Evolutionary conservation across 2,888 invertebrate species (phyloP).

Genomic region (Aspidapion aeneum): DNA sequence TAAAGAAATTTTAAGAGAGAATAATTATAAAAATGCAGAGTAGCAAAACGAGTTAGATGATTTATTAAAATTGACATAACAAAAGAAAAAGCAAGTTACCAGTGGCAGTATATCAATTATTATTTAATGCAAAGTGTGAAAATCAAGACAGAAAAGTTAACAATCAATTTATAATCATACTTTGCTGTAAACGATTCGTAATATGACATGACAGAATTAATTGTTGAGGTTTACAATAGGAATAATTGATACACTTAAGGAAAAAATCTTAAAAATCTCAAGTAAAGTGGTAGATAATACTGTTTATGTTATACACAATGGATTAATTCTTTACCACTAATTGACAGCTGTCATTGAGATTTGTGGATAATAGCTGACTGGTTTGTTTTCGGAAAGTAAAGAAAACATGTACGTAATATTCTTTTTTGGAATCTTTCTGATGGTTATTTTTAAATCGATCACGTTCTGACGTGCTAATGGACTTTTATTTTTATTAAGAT

Average conservation of each 20-base stretch:
- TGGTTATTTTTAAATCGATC: background rate
- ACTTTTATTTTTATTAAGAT: too few species aligned
- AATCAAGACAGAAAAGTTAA: background rate
- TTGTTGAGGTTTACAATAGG: slow-evolving; percentile 2
- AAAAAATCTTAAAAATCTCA: slow-evolving; percentile 3
- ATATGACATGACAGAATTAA: slow-evolving; percentile 16
- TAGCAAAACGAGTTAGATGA: background rate
- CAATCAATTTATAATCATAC: slow-evolving; percentile 17
- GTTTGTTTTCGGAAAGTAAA: background rate
- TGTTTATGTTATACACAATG: slow-evolving; percentile 16
- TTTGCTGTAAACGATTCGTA: slow-evolving; percentile 9
- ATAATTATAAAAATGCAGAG: background rate
- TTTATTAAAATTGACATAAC: background rate
- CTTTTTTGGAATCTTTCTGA: background rate
- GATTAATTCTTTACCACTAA: slow-evolving; percentile 20
- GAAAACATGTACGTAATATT: background rate
- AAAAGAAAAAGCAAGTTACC: background rate
- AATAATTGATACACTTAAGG: background rate
- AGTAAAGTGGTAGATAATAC: slow-evolving; percentile 19
- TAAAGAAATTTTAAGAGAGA: background rate
- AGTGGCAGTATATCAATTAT: background rate
- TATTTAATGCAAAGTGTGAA: background rate
- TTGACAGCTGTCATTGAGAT: slow-evolving; percentile 21
- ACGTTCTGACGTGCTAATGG: too few species aligned
- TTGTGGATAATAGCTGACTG: slow-evolving; percentile 12